Evolutionary conservation across 2,888 invertebrate species (phyloP).

Genomic region (Timema cristinae): DNA sequence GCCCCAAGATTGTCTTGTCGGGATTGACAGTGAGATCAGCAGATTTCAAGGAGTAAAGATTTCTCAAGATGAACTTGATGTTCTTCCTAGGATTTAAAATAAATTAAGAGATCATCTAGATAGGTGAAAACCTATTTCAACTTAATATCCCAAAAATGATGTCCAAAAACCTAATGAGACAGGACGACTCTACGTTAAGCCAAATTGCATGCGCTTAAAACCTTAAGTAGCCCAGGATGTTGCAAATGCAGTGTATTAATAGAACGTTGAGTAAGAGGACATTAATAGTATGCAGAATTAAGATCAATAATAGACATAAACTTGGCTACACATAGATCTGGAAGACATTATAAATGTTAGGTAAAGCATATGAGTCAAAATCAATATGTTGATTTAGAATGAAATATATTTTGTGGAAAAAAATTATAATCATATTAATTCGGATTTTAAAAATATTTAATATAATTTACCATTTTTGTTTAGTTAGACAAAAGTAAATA

Average conservation of each 20-base stretch:
- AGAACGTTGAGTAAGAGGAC: neutral
- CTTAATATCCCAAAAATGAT: too few species aligned
- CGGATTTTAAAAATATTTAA: too few species aligned
- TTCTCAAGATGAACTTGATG: too few species aligned
- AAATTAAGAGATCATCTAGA: too few species aligned
- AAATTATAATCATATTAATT: too few species aligned
- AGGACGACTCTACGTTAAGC: neutral
- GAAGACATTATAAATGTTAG: neutral
- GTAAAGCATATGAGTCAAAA: neutral
- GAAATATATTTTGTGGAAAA: too few species aligned
- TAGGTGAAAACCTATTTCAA: too few species aligned
- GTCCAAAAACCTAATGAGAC: neutral
- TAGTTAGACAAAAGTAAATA: too few species aligned
- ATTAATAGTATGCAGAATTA: neutral
- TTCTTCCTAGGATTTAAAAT: too few species aligned
- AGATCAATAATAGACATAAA: neutral
- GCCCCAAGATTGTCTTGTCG: too few species aligned
- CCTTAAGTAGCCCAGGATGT: neutral
- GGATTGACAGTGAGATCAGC: neutral
- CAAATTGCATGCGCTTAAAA: neutral
- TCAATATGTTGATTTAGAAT: neutral
- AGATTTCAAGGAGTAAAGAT: too few species aligned
- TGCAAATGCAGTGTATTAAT: neutral
- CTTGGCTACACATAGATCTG: neutral
- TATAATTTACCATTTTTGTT: too few species aligned